Conservation (phyloP, 2,888 invertebrate genomes). For the Nomada ferruginata region DNA sequence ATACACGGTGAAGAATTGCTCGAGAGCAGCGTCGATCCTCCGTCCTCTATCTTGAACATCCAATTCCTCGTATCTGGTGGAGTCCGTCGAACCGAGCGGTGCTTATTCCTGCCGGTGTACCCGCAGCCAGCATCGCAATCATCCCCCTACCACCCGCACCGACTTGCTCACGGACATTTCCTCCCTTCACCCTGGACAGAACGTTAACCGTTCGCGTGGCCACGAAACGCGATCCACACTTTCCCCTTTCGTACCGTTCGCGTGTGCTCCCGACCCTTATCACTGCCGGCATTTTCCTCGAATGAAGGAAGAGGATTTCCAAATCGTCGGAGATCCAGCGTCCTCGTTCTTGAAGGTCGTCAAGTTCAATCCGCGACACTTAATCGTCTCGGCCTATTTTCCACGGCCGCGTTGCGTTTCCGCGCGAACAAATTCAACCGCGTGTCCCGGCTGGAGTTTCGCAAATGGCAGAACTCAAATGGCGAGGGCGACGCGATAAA, state of each 20-base stretch:
- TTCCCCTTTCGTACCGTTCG: conserved; percentile 29
- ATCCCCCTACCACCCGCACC: conserved; percentile 61
- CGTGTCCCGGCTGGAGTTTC: not conserved
- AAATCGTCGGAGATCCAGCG: no score
- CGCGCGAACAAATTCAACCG: not conserved
- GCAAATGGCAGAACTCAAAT: not conserved
- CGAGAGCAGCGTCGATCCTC: conserved; percentile 63
- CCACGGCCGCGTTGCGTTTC: conserved; percentile 41
- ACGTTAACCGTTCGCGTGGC: conserved; percentile 69
- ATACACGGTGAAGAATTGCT: conserved; percentile 73
- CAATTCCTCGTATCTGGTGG: conserved; percentile 71
- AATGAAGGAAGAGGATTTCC: not conserved
- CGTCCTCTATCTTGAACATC: conserved; percentile 61
- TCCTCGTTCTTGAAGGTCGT: conserved; percentile 39
- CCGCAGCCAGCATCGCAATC: conserved; percentile 64
- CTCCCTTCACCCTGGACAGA: conserved; percentile 59
- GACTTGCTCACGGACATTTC: conserved; percentile 61
- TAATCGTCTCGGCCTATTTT: conserved; percentile 53
- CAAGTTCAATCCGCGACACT: conserved; percentile 22
- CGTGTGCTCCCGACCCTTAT: conserved; percentile 30
- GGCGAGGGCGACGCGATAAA: conserved; percentile 52
- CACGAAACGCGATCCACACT: conserved; percentile 66
- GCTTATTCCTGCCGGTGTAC: conserved; percentile 70
- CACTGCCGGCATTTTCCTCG: not conserved
- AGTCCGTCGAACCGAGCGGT: conserved; percentile 52